Evolutionary conservation across 2,888 invertebrate species (phyloP).

Genomic region (Macrophya alboannulata): DNA sequence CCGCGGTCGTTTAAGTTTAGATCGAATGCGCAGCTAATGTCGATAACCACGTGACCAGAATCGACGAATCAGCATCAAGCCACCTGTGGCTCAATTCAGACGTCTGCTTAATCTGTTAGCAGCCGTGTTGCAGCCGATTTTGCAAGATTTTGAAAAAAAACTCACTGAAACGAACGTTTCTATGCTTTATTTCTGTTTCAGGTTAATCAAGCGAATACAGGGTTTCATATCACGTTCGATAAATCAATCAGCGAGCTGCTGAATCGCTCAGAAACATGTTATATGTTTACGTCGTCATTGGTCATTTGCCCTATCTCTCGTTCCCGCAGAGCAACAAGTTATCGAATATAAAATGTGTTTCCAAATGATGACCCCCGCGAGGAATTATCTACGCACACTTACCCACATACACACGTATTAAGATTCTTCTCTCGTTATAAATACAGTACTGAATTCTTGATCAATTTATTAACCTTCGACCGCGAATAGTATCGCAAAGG

Average conservation of each 20-base stretch:
- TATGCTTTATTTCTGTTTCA: background rate
- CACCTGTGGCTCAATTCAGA: constrained; percentile 11
- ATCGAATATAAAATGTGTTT: background rate
- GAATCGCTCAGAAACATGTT: background rate
- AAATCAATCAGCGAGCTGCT: background rate
- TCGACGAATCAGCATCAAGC: background rate
- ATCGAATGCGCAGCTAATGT: background rate
- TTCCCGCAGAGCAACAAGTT: constrained; percentile 16
- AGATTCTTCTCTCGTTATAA: background rate
- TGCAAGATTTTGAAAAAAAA: background rate
- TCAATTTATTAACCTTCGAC: constrained; percentile 38
- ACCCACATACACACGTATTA: background rate
- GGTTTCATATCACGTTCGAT: background rate
- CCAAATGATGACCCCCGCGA: constrained; percentile 55
- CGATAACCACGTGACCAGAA: constrained; percentile 7
- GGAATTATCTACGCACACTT: constrained; percentile 46
- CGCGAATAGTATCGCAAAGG: constrained; percentile 14
- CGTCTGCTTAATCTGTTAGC: background rate
- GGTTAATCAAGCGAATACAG: background rate
- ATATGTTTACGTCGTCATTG: background rate
- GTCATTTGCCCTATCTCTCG: background rate
- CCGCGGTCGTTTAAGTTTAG: background rate
- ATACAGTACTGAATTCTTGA: background rate
- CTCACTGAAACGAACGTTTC: background rate
- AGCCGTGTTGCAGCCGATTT: background rate